Base-by-base conservation (phyloP, 2,797 vertebrate genomes). In the Menidia menidia region DNA sequence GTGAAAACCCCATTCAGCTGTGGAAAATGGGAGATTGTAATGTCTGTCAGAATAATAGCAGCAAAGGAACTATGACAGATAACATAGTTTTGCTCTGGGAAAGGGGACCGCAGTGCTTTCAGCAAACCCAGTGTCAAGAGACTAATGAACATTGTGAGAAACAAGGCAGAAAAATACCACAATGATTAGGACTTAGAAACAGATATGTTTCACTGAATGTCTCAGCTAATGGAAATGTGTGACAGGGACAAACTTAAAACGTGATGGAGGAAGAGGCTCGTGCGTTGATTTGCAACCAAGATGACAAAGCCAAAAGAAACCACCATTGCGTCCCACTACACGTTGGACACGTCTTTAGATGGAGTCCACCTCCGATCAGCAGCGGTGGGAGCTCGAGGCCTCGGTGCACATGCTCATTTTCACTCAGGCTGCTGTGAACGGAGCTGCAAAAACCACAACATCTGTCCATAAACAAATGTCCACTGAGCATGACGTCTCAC, bases 91-190 rank as follows among this genome's bases (percentile, higher is more conserved):
- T 66, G 64, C 12, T 52, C 56, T 50, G 15, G 62, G 67, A 81
- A 78, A 73, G 61, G 60, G 48, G 41, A 63, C 48, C 41, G 55
- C 18, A 75, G 51, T 52, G 60, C 33, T 58, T 60, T 45, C 30
- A 48, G 48, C 18, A 48, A 32, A 68, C 64, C 31, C 18, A 72
- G 68, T 72, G 25, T 70, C n/a, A 39, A 55, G 31, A 53, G 47
- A 71, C 62, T 63, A 78, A 75, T 60, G 32, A 71, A 73, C 72
- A 2, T 56, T 44, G 15, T 52, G 77, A 66, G 25, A 77, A 83
- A 85, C 66, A 71, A 47, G 19, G 45, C 18, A 55, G 57, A 71
- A 72, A 57, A 71, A 78, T 16, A n/a, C 1, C 25, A 50, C 0
- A 0, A n/a, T 18, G 57, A 72, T 66, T 58, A 73, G 10, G 12